Conservation (phyloP, 2,888 invertebrate species). For the Leucania comma region DNA sequence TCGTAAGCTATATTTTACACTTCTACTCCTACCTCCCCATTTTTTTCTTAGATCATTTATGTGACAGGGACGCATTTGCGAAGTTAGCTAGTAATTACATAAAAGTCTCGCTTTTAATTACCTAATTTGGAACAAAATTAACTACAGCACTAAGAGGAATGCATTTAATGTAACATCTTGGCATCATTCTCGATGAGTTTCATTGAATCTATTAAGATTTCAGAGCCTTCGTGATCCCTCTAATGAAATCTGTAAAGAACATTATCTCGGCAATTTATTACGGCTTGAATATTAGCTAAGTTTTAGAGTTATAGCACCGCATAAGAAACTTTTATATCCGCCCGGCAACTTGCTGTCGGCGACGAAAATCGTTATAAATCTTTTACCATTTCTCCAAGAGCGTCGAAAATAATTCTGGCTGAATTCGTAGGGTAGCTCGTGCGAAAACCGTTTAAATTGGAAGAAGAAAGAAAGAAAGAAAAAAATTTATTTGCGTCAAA, state of each 20-base stretch:
- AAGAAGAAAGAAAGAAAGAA: too few species aligned
- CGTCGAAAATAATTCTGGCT: conserved; percentile 71
- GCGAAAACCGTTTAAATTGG: conserved; percentile 68
- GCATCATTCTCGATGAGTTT: conserved; percentile 51
- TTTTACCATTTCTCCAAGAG: conserved; percentile 75
- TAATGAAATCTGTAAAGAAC: conserved; percentile 76
- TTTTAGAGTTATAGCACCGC: conserved; percentile 78
- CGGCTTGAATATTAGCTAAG: conserved; percentile 80
- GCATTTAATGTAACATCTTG: conserved; percentile 35
- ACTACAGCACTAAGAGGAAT: conserved; percentile 19
- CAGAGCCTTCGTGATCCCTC: conserved; percentile 62
- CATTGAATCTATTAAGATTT: conserved; percentile 61
- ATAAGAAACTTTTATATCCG: conserved; percentile 76
- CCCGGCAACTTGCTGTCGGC: conserved; percentile 75
- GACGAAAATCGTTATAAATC: conserved; percentile 80
- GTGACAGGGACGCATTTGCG: not conserved
- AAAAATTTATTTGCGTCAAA: too few species aligned
- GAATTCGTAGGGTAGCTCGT: conserved; percentile 65
- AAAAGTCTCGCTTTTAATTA: not conserved
- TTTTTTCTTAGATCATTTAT: too few species aligned
- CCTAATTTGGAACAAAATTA: conserved; percentile 24
- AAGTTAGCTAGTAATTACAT: not conserved
- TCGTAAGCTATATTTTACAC: too few species aligned
- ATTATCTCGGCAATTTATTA: conserved; percentile 79
- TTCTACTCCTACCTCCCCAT: too few species aligned